Evolutionary conservation across 2,888 invertebrate species (phyloP).

Genomic region (Apoda limacodes): DNA sequence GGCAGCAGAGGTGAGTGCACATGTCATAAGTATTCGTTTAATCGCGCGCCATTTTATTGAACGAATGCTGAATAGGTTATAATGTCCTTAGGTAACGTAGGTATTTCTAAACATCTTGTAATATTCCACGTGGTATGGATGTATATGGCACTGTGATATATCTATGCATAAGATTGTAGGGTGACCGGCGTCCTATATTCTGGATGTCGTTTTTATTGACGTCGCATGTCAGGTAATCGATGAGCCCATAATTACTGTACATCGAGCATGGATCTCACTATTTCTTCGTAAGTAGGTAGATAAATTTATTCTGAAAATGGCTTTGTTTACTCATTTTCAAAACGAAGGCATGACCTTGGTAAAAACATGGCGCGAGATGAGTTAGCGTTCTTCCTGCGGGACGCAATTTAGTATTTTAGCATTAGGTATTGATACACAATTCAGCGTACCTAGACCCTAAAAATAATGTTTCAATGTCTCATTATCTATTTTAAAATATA

Average conservation of each 20-base stretch:
- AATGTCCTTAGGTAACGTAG: too few species aligned
- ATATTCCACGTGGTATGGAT: constrained; percentile 39
- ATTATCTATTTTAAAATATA: too few species aligned
- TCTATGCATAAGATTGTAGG: constrained; percentile 20
- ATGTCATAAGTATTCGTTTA: constrained; percentile 58
- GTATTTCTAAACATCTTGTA: constrained; percentile 22
- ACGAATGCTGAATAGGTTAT: constrained; percentile 36
- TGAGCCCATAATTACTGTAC: constrained; percentile 44
- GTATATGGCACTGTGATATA: constrained; percentile 20
- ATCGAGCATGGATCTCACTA: too few species aligned
- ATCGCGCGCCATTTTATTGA: constrained; percentile 68
- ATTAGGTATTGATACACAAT: too few species aligned
- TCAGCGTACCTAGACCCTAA: too few species aligned
- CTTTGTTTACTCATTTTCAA: constrained; percentile 65
- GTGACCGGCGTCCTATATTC: constrained; percentile 61
- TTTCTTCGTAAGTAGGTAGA: too few species aligned
- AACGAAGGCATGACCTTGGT: constrained; percentile 64
- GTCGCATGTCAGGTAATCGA: constrained; percentile 50
- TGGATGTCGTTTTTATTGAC: constrained; percentile 43
- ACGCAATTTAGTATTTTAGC: too few species aligned
- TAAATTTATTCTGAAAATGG: too few species aligned
- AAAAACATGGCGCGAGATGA: constrained; percentile 63
- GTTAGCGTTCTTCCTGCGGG: constrained; percentile 47
- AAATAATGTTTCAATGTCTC: too few species aligned
- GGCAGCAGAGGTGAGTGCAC: constrained; percentile 86